These are phyloP conservation scores for Tenthredo amoena DNA, from an alignment of 2,888 invertebrate species.

Conservation along the genomic window DNA sequence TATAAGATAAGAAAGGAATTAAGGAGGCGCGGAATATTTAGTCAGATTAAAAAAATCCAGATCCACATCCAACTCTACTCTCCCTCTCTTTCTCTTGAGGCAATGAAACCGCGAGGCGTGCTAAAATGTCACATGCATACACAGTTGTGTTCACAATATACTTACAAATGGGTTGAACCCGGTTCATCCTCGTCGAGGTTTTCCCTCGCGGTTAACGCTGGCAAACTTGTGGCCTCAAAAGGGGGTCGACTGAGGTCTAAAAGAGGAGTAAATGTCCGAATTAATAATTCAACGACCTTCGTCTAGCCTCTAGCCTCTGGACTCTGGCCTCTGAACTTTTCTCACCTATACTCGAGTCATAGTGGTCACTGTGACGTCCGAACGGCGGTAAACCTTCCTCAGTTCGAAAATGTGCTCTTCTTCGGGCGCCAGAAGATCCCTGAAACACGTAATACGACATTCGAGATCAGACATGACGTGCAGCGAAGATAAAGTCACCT, in stretches of 20 bases:
- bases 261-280: conserved; percentile 49
- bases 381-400: conserved; percentile 61
- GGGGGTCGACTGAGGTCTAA: conserved; percentile 71
- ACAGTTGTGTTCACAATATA: conserved; percentile 45
- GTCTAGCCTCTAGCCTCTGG: background rate
- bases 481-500: background rate
- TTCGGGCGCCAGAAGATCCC: conserved; percentile 62
- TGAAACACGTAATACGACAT: conserved; percentile 57
- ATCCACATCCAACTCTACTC: background rate
- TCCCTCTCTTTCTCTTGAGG: background rate
- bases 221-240: conserved; percentile 71
- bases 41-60: background rate
- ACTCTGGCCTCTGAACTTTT: background rate
- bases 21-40: conserved; percentile 7
- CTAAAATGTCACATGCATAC: conserved; percentile 4
- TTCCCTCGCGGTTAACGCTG: conserved; percentile 65
- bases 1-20: conserved; percentile 17
- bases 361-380: conserved; percentile 71
- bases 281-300: conserved; percentile 22
- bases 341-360: conserved; percentile 71
- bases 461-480: background rate
- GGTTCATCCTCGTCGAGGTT: conserved; percentile 64
- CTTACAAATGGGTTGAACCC: conserved; percentile 63
- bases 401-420: conserved; percentile 62
- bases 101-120: background rate